Base-by-base conservation (phyloP, 2,888 invertebrate genomes). In the Parnassius orleans region DNA sequence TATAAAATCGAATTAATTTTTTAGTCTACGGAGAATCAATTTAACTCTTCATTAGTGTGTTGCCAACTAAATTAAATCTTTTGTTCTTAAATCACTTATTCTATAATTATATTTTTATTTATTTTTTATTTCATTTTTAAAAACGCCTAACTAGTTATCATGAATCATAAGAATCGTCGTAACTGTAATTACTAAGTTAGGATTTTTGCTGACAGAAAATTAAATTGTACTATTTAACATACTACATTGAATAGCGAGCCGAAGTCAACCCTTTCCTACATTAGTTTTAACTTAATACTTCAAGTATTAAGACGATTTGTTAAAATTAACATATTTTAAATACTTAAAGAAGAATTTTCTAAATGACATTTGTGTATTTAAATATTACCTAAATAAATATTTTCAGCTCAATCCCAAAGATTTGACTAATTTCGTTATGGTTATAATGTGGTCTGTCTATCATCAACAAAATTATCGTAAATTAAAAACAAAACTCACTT, bases 51-150 rank as follows among this genome's bases (percentile, higher is more conserved):
- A 48, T 14, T 48, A n/a, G 10, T 43, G 47, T 47, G 14, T 48
- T 50, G 50, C 57, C 42, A 57, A 57, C 56, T 47, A 41, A 53
- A 47, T 57, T 48, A 53, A 15, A 51, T 33, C 50, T 55, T 56
- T 63, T 63, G 59, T 60, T 63, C 63, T 47, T 47, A 46, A 12
- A 55, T 63, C 52, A 43, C 47, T 56, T 48, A 55, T 47, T 33
- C 33, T 33, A 33, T 19, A 44, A 14, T 10, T 42, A 43, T 55
- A 55, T 47, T 57, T 58, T 19, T 58, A 44, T 7, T 55, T 41
- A 42, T 42, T 51, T 61, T 53, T 46, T 47, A 44, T 53, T 47
- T 56, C 41, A 46, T 61, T 1, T 61, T 57, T 57, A 19, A 12
- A 47, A 57, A 56, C 51, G 44, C 52, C 52, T 61, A 56, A n/a